A percentile compares a stretch with the other conserved stretches of the same genome.
These are phyloP conservation scores for Astropecten irregularis DNA, from an alignment of 53 echinoderm and acorn worm genomes.

Conservation along the genomic window DNA sequence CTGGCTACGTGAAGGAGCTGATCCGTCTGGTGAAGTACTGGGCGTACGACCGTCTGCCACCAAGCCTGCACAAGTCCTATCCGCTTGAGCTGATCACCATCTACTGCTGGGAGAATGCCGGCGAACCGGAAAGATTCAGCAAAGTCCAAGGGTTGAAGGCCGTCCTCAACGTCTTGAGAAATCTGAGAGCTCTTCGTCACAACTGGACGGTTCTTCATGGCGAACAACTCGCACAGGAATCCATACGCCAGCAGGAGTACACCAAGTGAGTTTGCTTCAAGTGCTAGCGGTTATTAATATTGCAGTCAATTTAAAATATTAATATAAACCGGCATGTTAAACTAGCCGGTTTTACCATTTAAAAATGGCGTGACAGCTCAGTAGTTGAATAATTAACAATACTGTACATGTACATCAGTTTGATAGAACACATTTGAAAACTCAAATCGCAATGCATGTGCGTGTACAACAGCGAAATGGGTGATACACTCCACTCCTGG, in stretches of 20 bases:
- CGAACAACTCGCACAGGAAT: not conserved
- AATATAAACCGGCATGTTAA: too few relatives aligned
- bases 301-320: too few relatives aligned
- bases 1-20: conserved; percentile 29
- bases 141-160: conserved; percentile 39
- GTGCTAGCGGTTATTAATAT: too few relatives aligned
- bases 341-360: too few relatives aligned
- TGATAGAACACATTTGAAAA: too few relatives aligned
- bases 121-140: conserved; percentile 7
- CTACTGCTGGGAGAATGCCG: conserved; percentile 37
- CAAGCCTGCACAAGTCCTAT: not conserved
- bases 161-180: conserved; percentile 28
- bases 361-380: too few relatives aligned
- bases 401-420: too few relatives aligned
- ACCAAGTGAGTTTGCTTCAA: conserved; percentile 7
- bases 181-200: not conserved
- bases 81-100: conserved; percentile 62
- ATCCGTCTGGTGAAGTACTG: conserved; percentile 63
- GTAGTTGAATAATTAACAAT: too few relatives aligned
- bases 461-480: too few relatives aligned
- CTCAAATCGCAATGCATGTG: too few relatives aligned
- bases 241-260: not conserved
- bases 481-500: too few relatives aligned
- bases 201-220: not conserved
- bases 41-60: not conserved